Evolutionary conservation across 2,113 vertebrate genomes (phyloP).

Genomic region (Stigmatopora argus): DNA sequence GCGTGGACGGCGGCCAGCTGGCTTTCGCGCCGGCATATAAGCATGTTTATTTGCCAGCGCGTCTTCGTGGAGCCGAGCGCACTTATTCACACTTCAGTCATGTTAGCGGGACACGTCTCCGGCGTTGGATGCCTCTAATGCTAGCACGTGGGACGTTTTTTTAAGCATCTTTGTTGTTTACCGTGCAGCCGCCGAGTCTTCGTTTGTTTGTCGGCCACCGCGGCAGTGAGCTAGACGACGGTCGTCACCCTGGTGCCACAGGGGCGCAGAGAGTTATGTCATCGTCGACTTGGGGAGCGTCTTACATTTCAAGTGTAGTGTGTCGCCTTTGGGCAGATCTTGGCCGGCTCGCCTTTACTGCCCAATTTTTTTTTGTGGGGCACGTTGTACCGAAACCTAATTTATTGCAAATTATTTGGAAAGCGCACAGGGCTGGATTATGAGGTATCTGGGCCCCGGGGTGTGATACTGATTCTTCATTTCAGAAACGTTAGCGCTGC

Average conservation of each 20-base stretch:
- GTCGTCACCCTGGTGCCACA: constrained; percentile 22
- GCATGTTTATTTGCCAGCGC: constrained; percentile 33
- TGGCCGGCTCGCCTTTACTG: neutral
- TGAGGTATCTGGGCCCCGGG: neutral
- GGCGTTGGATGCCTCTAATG: constrained; percentile 2
- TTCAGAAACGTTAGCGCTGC: too few relatives aligned
- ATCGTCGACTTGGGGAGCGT: constrained; percentile 24
- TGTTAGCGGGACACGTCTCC: constrained; percentile 25
- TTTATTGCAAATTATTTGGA: neutral
- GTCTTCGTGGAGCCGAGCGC: constrained; percentile 20
- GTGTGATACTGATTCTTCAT: too few relatives aligned
- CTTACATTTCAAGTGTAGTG: constrained; percentile 27
- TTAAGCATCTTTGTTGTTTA: constrained; percentile 14
- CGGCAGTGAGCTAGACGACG: constrained; percentile 18
- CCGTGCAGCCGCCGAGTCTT: constrained; percentile 1
- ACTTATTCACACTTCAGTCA: constrained; percentile 5
- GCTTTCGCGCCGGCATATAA: constrained; percentile 60
- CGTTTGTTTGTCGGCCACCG: constrained; percentile 14
- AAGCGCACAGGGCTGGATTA: neutral
- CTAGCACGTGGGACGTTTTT: constrained; percentile 25
- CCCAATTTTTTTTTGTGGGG: neutral
- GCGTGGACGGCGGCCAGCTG: constrained; percentile 75
- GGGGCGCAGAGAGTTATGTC: constrained; percentile 40
- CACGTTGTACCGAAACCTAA: neutral
- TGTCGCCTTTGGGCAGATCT: constrained; percentile 1